phyloP scores from a whole-genome alignment of 1,140 invertebrate genomes.

The Drosophila lowei region DNA sequence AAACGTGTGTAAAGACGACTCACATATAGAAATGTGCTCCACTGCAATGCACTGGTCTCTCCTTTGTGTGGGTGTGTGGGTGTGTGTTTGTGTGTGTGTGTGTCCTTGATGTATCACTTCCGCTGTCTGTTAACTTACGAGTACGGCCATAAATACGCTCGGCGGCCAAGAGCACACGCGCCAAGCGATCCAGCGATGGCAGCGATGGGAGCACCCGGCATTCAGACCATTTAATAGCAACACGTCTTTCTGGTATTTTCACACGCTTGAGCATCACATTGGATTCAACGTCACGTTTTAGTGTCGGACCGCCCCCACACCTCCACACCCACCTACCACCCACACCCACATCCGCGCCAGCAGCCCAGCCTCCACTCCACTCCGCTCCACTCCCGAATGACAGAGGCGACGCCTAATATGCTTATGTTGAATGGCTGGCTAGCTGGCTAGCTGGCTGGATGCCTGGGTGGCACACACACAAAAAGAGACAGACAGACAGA shows the following conservation, averaged over 20 bases:
- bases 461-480: background rate
- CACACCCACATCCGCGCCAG: background rate
- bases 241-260: constrained; percentile 83
- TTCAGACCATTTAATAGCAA: constrained; percentile 78
- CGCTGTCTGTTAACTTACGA: constrained; percentile 77
- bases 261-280: constrained; percentile 83
- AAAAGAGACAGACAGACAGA: constrained; percentile 35
- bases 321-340: background rate
- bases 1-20: constrained; percentile 63
- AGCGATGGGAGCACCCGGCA: constrained; percentile 29
- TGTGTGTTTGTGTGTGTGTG: constrained; percentile 45
- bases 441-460: constrained; percentile 19
- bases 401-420: constrained; percentile 63
- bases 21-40: constrained; percentile 16
- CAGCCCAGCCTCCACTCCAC: background rate
- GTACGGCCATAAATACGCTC: constrained; percentile 71
- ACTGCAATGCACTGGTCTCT: too few relatives aligned
- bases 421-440: constrained; percentile 51
- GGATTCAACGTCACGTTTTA: constrained; percentile 83
- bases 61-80: constrained; percentile 1
- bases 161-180: constrained; percentile 69
- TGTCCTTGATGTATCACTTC: constrained; percentile 81
- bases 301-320: constrained; percentile 24
- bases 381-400: constrained; percentile 13
- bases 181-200: constrained; percentile 34